Base-by-base conservation (phyloP, 2,113 vertebrate genomes). In the Oplegnathus fasciatus region DNA sequence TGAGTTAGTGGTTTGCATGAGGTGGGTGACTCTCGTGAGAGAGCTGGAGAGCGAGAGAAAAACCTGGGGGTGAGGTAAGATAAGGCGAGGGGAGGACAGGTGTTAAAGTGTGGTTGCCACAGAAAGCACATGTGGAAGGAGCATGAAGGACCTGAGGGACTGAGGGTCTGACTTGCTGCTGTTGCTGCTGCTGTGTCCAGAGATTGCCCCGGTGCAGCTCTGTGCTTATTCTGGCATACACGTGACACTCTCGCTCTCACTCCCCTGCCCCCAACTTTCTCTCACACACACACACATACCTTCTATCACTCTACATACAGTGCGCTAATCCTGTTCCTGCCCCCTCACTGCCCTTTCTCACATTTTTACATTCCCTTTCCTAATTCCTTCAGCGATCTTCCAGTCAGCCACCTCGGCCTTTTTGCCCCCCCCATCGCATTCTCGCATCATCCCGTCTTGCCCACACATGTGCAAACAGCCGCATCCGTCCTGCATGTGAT, bases 171-270 rank as follows among this genome's bases (percentile, higher is more conserved):
- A 80, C 60, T 84, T 81, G 64, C 74, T 70, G 64, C 87, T 71
- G 70, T 81, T 91, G 66, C 70, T 75, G 82, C 70, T 60, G 68
- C 78, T 77, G 75, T 69, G 78, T 87, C 87, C 86, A 88, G 69
- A 91, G 81, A 88, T 76, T n/a, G 30, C 83, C 83, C 84, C 32
- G 15, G 55, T 91, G 85, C 81, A 88, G 83, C 80, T 84, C 75
- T 76, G 75, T 78, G 78, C 92, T 92, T 90, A 86, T 94, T 94
- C 86, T 88, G 88, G 88, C 76, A 70, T 87, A 93, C 93, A 94
- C 87, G 92, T 93, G 94, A 94, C 85, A 52, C 70, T 9, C 15
- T 44, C 50, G 30, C 78, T 48, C 32, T 78, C 84, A 8, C 64
- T 78, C 58, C 30, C 75, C 70, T 67, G 55, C 78, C 84, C 66